Conservation (phyloP, 2,113 vertebrate genomes). For the Anoplopoma fimbria region DNA sequence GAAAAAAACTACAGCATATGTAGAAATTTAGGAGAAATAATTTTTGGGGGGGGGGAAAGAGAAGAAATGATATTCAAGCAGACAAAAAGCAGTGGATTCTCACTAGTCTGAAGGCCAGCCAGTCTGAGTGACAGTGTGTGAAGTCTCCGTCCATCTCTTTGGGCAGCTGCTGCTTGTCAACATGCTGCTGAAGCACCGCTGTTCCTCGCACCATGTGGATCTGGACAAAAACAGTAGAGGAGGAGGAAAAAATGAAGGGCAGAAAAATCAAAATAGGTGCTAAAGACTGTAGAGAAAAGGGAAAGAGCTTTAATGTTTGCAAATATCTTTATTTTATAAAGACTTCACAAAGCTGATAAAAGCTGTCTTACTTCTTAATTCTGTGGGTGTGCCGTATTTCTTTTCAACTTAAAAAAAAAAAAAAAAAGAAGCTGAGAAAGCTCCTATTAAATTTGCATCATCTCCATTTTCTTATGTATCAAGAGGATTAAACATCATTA, state of each 20-base stretch:
- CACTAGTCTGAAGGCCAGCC: conserved; percentile 88
- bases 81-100: neutral
- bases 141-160: conserved; percentile 85
- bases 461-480: conserved; percentile 8
- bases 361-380: no score
- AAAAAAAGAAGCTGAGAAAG: no score
- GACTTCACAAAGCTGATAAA: no score
- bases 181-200: conserved; percentile 83
- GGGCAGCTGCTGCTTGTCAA: conserved; percentile 87
- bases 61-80: no score
- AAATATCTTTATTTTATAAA: no score
- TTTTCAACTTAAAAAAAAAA: no score
- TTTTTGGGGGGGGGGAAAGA: no score
- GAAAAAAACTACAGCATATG: neutral
- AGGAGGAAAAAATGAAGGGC: neutral
- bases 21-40: neutral
- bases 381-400: no score
- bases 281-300: no score
- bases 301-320: no score
- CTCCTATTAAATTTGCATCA: no score
- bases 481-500: neutral
- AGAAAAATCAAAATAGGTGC: neutral
- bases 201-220: conserved; percentile 81
- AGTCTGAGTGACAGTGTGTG: conserved; percentile 83
- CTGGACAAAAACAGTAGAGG: conserved; percentile 63